Conservation (phyloP, 2,113 vertebrate species). For the Ptyas mucosa region DNA sequence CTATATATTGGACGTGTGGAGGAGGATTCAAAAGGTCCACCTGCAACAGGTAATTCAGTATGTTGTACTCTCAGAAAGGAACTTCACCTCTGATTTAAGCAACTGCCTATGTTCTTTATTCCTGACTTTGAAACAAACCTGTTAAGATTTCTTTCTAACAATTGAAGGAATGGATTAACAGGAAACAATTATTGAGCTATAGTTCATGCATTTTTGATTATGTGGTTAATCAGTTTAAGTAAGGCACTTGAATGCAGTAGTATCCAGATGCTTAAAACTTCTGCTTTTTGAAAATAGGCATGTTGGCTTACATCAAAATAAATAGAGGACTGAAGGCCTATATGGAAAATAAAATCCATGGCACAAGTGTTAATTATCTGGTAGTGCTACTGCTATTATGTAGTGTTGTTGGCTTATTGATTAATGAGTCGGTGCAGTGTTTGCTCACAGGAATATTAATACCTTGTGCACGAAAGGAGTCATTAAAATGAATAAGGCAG, state of each 20-base stretch:
- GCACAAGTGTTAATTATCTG: conserved; percentile 81
- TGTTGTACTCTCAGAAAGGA: background rate
- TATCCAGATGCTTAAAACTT: conserved; percentile 14
- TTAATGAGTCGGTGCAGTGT: conserved; percentile 81
- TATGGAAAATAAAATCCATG: conserved; percentile 72
- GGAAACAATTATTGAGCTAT: conserved; percentile 50
- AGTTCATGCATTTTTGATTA: conserved; percentile 58
- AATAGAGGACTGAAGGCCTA: conserved; percentile 65
- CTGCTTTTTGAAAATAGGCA: conserved; percentile 36
- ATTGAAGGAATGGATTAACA: background rate
- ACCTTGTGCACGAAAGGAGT: conserved; percentile 75
- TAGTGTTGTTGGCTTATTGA: conserved; percentile 79
- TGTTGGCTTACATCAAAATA: conserved; percentile 44
- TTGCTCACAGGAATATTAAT: conserved; percentile 85
- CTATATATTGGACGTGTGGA: background rate
- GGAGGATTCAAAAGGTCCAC: background rate
- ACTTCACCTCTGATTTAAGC: background rate
- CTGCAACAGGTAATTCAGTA: background rate
- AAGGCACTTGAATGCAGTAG: conserved; percentile 29
- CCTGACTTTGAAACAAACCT: background rate
- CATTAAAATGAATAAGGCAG: conserved; percentile 78
- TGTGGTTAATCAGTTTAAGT: conserved; percentile 58
- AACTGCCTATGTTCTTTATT: background rate
- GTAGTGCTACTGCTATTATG: conserved; percentile 57
- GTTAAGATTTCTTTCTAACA: background rate